phyloP scores from a whole-genome alignment of 2,888 invertebrate genomes.

The Synanthedon andrenaeformis region DNA sequence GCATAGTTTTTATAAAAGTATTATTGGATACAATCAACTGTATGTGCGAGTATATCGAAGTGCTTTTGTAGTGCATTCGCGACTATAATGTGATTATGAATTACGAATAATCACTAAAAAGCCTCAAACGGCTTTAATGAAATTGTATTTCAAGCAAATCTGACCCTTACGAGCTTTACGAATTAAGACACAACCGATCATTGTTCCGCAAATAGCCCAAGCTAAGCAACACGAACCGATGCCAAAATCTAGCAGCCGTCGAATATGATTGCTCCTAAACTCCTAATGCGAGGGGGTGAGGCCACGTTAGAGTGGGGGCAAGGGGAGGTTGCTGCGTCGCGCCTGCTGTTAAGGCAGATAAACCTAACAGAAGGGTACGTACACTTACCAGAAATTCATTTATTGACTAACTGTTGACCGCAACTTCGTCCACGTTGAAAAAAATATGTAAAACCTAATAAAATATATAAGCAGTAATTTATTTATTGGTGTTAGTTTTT shows the following conservation, averaged over 20 bases:
- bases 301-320: conserved; percentile 18
- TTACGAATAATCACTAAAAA: too few species aligned
- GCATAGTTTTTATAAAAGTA: too few species aligned
- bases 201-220: conserved; percentile 61
- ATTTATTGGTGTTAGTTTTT: too few species aligned
- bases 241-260: conserved; percentile 67
- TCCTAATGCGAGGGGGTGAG: conserved; percentile 33
- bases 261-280: conserved; percentile 70
- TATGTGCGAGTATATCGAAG: too few species aligned
- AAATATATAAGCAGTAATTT: too few species aligned
- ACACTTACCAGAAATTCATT: too few species aligned
- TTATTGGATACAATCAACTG: too few species aligned
- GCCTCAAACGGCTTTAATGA: conserved; percentile 1
- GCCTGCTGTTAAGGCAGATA: not conserved
- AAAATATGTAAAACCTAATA: too few species aligned
- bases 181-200: conserved; percentile 62
- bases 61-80: too few species aligned
- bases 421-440: too few species aligned
- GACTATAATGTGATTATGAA: too few species aligned
- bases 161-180: conserved; percentile 27
- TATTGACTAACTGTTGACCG: too few species aligned
- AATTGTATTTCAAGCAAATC: conserved; percentile 18
- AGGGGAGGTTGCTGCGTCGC: conserved; percentile 11
- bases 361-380: not conserved
- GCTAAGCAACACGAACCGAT: conserved; percentile 63